These are phyloP conservation scores for Tenualosa ilisha DNA, from an alignment of 2,797 vertebrate genomes.

Conservation along the genomic window DNA sequence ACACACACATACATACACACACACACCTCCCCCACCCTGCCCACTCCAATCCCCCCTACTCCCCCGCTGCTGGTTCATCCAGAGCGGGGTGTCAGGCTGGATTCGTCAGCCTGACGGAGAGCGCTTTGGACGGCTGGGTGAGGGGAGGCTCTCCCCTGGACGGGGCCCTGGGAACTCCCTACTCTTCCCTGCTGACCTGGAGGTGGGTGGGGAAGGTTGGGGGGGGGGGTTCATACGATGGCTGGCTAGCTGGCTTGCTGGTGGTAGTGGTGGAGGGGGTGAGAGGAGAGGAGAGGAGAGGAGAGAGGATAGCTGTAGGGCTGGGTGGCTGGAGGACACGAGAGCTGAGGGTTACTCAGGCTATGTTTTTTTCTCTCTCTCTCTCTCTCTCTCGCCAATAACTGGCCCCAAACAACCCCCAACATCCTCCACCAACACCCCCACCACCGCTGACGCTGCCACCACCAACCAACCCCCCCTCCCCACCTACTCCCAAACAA, in stretches of 20 bases:
- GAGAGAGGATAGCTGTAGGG: neutral
- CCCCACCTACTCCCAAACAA: conserved; percentile 21
- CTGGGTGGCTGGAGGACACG: conserved; percentile 6
- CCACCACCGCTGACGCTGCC: conserved; percentile 17
- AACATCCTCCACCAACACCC: neutral
- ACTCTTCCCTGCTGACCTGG: conserved; percentile 62
- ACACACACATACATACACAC: conserved; percentile 20
- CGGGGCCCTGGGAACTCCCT: conserved; percentile 68
- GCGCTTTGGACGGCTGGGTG: conserved; percentile 76
- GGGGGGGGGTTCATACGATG: conserved; percentile 49
- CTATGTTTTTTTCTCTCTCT: neutral
- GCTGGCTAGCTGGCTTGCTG: conserved; percentile 33
- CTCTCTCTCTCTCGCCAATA: conserved; percentile 5
- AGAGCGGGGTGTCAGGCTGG: conserved; percentile 75
- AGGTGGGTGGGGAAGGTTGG: conserved; percentile 50
- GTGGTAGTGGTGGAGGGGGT: conserved; percentile 45
- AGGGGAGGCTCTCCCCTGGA: conserved; percentile 77
- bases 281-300: neutral
- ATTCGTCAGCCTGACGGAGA: conserved; percentile 82
- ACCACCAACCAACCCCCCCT: conserved; percentile 8
- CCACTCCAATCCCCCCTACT: conserved; percentile 24
- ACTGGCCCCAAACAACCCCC: conserved; percentile 37
- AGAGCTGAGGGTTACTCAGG: neutral
- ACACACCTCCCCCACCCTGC: conserved; percentile 51
- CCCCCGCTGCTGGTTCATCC: conserved; percentile 73